These are phyloP conservation scores for Caracal caracal DNA, from an alignment of 2,113 vertebrate species.

Conservation along the genomic window DNA sequence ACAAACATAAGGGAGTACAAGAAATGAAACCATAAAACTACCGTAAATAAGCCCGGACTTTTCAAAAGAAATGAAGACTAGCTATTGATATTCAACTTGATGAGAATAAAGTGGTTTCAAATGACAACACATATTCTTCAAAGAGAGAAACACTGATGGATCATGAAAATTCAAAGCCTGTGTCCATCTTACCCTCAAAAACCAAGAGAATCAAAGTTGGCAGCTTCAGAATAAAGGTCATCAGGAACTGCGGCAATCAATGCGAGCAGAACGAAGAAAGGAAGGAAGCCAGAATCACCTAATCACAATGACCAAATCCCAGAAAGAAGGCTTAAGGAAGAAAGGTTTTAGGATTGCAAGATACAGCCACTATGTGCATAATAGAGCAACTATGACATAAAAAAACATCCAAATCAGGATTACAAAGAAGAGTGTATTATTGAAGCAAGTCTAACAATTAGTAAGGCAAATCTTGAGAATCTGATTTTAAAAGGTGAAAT, in stretches of 20 bases:
- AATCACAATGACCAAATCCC: not conserved
- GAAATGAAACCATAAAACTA: constrained; percentile 14
- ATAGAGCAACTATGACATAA: constrained; percentile 17
- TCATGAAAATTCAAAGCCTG: not conserved
- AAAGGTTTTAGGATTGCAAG: constrained; percentile 28
- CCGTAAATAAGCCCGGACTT: constrained; percentile 16
- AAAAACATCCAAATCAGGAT: constrained; percentile 33
- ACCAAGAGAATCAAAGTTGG: not conserved
- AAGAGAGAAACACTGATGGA: not conserved
- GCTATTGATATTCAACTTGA: not conserved
- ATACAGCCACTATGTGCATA: not conserved
- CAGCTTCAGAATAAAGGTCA: not conserved
- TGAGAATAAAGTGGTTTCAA: not conserved
- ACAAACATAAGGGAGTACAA: not conserved
- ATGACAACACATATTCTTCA: not conserved
- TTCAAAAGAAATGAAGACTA: constrained; percentile 38
- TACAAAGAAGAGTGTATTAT: not conserved
- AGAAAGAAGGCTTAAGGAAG: constrained; percentile 29
- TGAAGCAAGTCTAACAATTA: constrained; percentile 33
- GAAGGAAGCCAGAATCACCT: constrained; percentile 29
- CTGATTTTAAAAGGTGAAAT: constrained; percentile 27
- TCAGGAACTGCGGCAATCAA: not conserved
- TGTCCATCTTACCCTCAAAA: not conserved
- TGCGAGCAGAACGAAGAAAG: not conserved
- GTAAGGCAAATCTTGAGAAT: not conserved